Evolutionary conservation across 2,888 invertebrate genomes (phyloP).

Genomic region (Noctua janthina): DNA sequence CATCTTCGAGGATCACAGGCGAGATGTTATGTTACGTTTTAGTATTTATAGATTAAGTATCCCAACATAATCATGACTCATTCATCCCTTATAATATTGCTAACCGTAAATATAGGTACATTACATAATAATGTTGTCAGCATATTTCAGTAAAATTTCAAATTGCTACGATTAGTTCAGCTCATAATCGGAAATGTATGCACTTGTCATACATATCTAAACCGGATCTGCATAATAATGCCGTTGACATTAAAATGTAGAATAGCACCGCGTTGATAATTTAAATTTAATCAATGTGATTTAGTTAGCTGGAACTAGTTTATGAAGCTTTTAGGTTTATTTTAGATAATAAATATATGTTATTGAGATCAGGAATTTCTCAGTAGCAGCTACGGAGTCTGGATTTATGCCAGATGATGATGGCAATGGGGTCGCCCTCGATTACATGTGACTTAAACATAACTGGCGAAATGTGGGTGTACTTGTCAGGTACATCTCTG

Average conservation of each 20-base stretch:
- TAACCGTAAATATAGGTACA: background rate
- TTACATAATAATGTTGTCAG: conserved; percentile 37
- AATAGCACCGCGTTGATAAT: conserved; percentile 40
- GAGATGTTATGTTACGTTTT: background rate
- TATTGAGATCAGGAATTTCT: background rate
- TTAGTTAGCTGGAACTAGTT: conserved; percentile 28
- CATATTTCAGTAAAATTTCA: conserved; percentile 55
- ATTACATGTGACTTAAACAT: background rate
- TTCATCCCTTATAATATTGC: background rate
- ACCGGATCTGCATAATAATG: conserved; percentile 55
- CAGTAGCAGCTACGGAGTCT: background rate
- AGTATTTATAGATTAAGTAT: background rate
- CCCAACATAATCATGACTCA: conserved; percentile 1
- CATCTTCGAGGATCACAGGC: too few relatives aligned
- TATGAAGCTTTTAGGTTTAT: conserved; percentile 10
- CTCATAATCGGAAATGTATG: conserved; percentile 55
- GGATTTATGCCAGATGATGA: background rate
- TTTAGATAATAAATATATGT: background rate
- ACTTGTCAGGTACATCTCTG: background rate
- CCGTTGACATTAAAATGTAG: conserved; percentile 54
- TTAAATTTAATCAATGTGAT: conserved; percentile 40
- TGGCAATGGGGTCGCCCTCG: background rate
- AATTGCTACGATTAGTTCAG: conserved; percentile 48
- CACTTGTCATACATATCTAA: conserved; percentile 57
- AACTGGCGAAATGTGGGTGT: background rate